Percentiles rank a stretch among this genome's conserved stretches.
Evolutionary conservation across 2,888 invertebrate species (phyloP).

Genomic region (Sycophila texana): DNA sequence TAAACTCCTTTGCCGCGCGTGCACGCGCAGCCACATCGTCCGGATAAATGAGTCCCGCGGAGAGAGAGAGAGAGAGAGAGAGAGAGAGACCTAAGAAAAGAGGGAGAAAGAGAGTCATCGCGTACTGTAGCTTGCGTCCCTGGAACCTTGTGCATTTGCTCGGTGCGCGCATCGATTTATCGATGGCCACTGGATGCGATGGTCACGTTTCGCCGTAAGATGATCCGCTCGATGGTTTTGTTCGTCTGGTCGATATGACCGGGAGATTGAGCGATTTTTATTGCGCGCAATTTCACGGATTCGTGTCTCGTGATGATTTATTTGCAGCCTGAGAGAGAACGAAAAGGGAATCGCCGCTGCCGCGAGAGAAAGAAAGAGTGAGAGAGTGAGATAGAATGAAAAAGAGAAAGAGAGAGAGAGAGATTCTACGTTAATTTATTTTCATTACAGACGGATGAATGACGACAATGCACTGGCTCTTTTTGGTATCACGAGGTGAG

Average conservation of each 20-base stretch:
- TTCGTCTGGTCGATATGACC: neutral
- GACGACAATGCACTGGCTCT: neutral
- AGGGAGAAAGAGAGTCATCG: neutral
- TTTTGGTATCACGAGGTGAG: too few relatives aligned
- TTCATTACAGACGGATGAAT: neutral
- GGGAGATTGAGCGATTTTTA: slow-evolving; percentile 29
- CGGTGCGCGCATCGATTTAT: slow-evolving; percentile 40
- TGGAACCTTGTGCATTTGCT: too few relatives aligned
- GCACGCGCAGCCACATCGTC: slow-evolving; percentile 23
- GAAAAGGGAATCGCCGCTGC: neutral
- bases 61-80: neutral
- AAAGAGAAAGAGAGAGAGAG: neutral
- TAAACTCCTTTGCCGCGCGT: slow-evolving; percentile 39
- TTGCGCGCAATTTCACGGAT: slow-evolving; percentile 17
- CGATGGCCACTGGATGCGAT: slow-evolving; percentile 36
- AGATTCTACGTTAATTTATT: neutral
- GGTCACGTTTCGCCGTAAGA: slow-evolving; percentile 38
- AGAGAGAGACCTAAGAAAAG: neutral
- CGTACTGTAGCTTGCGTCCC: neutral
- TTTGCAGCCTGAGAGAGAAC: slow-evolving; percentile 6
- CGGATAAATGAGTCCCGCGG: slow-evolving; percentile 43
- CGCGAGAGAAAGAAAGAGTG: neutral
- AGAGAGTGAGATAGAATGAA: neutral
- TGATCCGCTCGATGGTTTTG: slow-evolving; percentile 31
- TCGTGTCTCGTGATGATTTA: slow-evolving; percentile 19